Conservation (phyloP, 2,888 invertebrate genomes). For the Chesias legatella region DNA sequence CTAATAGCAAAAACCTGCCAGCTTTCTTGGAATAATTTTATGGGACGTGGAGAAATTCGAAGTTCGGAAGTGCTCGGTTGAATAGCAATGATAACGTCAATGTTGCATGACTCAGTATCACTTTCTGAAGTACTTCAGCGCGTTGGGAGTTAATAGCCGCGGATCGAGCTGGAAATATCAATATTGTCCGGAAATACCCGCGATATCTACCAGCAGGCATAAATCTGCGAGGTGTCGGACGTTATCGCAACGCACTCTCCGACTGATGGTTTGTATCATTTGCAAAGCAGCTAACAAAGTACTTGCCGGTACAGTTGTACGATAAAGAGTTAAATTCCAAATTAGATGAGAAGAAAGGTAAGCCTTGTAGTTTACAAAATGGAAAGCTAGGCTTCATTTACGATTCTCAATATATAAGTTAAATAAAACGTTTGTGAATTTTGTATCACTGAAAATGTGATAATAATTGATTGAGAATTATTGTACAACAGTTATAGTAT, state of each 20-base stretch:
- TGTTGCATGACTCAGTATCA: conserved; percentile 49
- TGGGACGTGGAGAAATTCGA: conserved; percentile 16
- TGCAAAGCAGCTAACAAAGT: conserved; percentile 73
- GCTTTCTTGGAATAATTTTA: conserved; percentile 23
- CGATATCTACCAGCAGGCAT: conserved; percentile 58
- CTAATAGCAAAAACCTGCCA: conserved; percentile 36
- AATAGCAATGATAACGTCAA: conserved; percentile 23
- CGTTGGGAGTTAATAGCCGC: conserved; percentile 65
- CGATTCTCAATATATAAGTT: too few species aligned
- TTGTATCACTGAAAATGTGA: too few species aligned
- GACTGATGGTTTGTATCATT: conserved; percentile 76
- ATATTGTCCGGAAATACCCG: conserved; percentile 68
- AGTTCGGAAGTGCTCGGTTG: conserved; percentile 14
- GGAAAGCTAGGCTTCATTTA: too few species aligned
- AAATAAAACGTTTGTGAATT: too few species aligned
- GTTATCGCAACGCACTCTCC: conserved; percentile 69
- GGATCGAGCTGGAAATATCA: conserved; percentile 66
- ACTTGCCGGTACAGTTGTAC: conserved; percentile 35
- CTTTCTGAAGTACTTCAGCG: conserved; percentile 64
- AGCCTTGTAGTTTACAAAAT: too few species aligned
- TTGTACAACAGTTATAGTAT: too few species aligned
- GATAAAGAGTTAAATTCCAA: conserved; percentile 4
- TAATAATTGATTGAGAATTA: too few species aligned
- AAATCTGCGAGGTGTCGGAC: conserved; percentile 75
- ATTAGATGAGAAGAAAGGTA: too few species aligned